These are phyloP conservation scores for Gerris lacustris DNA, from an alignment of 2,888 invertebrate genomes.

Conservation along the genomic window DNA sequence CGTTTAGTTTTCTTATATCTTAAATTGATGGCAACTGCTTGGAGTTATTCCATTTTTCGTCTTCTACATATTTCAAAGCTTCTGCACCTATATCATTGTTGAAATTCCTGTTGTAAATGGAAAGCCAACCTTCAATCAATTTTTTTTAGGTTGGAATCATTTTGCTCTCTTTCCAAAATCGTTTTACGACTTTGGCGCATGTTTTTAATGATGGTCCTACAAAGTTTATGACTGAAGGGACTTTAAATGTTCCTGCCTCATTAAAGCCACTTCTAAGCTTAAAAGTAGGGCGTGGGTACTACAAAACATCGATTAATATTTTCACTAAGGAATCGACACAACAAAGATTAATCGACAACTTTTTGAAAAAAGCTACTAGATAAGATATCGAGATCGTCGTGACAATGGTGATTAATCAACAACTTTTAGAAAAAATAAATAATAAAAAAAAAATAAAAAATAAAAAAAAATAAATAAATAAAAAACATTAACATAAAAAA, in stretches of 20 bases:
- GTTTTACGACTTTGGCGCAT: not conserved
- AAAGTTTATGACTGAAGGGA: not conserved
- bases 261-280: not conserved
- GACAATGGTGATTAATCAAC: too few species aligned
- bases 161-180: not conserved
- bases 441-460: too few species aligned
- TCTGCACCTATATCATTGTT: not conserved
- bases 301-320: too few species aligned
- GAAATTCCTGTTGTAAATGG: not conserved
- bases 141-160: not conserved
- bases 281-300: too few species aligned
- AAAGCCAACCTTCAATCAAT: not conserved
- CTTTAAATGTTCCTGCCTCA: not conserved
- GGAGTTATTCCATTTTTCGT: not conserved
- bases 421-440: too few species aligned
- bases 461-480: too few species aligned
- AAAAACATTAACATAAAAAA: too few species aligned
- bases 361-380: too few species aligned
- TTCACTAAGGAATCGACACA: too few species aligned
- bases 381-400: too few species aligned
- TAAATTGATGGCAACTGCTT: not conserved
- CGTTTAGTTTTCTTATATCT: not conserved
- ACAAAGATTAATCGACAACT: too few species aligned
- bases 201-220: not conserved
- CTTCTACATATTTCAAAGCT: not conserved